Evolutionary conservation across 92 coral and sea anemone genomes (phyloP).

Genomic region (Phenganax marumi): DNA sequence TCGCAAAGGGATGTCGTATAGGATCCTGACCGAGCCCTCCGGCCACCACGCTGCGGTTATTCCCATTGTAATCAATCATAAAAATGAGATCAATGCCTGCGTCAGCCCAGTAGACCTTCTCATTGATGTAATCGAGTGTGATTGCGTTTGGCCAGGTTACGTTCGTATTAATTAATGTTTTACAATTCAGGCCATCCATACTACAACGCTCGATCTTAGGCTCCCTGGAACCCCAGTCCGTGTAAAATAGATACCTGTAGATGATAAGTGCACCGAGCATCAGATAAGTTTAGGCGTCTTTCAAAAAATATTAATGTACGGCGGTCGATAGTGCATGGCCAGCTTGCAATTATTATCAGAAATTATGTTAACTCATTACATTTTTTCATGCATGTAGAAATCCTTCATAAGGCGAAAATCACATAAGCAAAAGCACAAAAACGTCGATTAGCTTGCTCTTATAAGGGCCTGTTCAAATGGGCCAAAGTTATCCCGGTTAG

Average conservation of each 20-base stretch:
- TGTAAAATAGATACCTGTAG: constrained; percentile 82
- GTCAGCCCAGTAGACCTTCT: constrained; percentile 86
- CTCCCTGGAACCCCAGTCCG: constrained; percentile 73
- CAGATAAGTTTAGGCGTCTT: no score
- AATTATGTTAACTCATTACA: no score
- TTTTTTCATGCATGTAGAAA: no score
- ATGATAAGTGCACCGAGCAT: neutral
- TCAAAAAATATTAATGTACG: no score
- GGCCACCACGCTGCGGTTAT: constrained; percentile 52
- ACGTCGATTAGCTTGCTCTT: no score
- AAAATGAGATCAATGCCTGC: constrained; percentile 65
- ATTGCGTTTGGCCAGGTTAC: constrained; percentile 80
- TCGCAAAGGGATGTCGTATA: constrained; percentile 84
- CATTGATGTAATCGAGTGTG: constrained; percentile 76
- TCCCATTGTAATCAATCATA: constrained; percentile 71
- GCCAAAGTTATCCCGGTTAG: no score
- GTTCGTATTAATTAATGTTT: constrained; percentile 43
- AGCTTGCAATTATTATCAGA: no score
- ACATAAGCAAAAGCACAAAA: no score
- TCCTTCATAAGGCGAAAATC: no score
- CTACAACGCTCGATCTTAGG: constrained; percentile 79
- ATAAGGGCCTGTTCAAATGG: no score
- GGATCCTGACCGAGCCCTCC: constrained; percentile 54
- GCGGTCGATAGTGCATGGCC: no score
- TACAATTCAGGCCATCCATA: constrained; percentile 82